Evolutionary conservation across 2,113 vertebrate genomes (phyloP).

Genomic region (Python bivittatus): DNA sequence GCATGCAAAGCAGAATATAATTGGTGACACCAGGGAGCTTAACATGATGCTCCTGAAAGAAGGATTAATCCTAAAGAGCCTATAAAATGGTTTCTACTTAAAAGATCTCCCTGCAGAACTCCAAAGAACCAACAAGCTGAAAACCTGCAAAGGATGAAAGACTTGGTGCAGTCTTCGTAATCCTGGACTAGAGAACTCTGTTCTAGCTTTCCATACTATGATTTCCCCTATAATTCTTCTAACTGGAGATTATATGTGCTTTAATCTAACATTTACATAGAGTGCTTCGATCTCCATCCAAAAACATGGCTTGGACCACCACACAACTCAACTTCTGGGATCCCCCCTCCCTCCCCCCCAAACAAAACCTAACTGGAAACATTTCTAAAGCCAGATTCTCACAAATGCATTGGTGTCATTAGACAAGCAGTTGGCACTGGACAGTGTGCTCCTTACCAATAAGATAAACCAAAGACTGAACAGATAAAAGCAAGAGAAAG

Average conservation of each 20-base stretch:
- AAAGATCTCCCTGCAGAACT: not conserved
- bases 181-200: not conserved
- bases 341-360: not conserved
- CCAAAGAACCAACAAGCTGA: not conserved
- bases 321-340: not conserved
- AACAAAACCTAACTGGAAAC: not conserved
- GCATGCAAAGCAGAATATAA: not conserved
- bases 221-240: not conserved
- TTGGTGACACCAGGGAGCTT: not conserved
- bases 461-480: not conserved
- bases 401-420: not conserved
- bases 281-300: not conserved
- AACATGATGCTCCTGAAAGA: not conserved
- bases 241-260: not conserved
- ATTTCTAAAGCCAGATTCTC: not conserved
- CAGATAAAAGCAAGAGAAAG: constrained; percentile 12
- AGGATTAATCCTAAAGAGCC: not conserved
- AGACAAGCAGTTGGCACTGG: too few species aligned
- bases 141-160: not conserved
- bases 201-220: not conserved
- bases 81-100: not conserved
- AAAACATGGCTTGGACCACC: not conserved
- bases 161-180: not conserved
- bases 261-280: not conserved
- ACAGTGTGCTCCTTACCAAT: not conserved